Evolutionary conservation across 2,888 invertebrate genomes (phyloP).

Genomic region (Drosophila algonquin): DNA sequence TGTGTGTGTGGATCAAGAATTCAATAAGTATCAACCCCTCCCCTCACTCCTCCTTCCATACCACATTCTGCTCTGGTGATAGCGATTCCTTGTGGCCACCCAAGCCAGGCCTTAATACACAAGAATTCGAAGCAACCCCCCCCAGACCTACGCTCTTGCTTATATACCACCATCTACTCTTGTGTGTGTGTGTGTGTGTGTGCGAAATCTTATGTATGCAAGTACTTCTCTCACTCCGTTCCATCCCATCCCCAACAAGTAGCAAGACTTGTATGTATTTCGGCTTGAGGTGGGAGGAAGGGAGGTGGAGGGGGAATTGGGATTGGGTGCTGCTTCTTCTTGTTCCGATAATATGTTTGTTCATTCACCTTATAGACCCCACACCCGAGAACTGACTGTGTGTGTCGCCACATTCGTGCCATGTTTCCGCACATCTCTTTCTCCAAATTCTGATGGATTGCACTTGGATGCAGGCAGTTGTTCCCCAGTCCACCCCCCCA

Average conservation of each 20-base stretch:
- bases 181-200: neutral
- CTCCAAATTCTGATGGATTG: constrained; percentile 46
- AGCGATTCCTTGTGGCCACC: neutral
- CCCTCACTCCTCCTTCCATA: neutral
- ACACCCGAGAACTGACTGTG: constrained; percentile 24
- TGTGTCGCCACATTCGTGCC: constrained; percentile 14
- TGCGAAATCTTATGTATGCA: neutral
- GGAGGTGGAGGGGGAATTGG: neutral
- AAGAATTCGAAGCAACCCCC: neutral
- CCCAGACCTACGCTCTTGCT: neutral
- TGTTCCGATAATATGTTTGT: constrained; percentile 67
- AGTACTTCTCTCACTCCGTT: constrained; percentile 5
- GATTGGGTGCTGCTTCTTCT: neutral
- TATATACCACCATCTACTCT: constrained; percentile 7
- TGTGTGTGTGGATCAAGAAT: neutral
- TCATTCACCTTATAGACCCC: constrained; percentile 67
- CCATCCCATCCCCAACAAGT: neutral
- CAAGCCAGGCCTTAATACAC: neutral
- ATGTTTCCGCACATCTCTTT: constrained; percentile 58
- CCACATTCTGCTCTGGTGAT: neutral
- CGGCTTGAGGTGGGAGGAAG: neutral
- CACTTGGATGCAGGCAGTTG: neutral
- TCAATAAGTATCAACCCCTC: neutral
- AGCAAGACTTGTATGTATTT: constrained; percentile 30
- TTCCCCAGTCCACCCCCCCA: neutral